Evolutionary conservation across 2,113 vertebrate genomes (phyloP), one percentile per base, ranked within the genome.

Genomic region (Xenotilapia longispinis): DNA sequence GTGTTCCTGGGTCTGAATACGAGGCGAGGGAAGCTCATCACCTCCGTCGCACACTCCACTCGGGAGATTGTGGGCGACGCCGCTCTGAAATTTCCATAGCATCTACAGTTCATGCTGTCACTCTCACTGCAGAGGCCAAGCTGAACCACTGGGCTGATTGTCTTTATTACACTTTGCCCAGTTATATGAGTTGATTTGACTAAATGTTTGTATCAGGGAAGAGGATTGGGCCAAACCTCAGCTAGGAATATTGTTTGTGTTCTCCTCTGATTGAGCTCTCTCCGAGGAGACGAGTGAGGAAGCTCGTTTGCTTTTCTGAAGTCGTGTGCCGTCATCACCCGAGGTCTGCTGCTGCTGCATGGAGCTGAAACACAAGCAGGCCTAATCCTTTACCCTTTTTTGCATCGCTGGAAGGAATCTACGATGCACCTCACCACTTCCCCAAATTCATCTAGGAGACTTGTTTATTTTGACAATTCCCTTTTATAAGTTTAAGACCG

Each of bases 171-270:
- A 79, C 81, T 93, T 91, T 88, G 86, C 88, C 87, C 88, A 85
- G 88, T 92, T 95, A 90, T 95, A 90, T 91, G 88, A 91, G 94
- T 95, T 94, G 84, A 91, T 94, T 93, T 90, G 88, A 92, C 93
- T 93, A 81, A 86, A 91, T 84, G 57, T 89, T 85, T 91, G 84
- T 65, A 88, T 90, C 89, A 91, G 93, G 92, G 89, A 95, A 93
- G 94, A 96, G 93, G 95, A 96, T 93, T 88, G 88, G 86, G 91
- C 85, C 53, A 42, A 47, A 87, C 84, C 28, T 84, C 93, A 93
- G 92, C 91, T 94, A 94, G 94, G 94, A 95, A 92, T 94, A 93
- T 93, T 92, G 82, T 91, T 86, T 89, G 87, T 89, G 89, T 65
- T 89, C 80, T 90, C 88, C 87, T 91, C 83, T 85, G 84, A 85